phyloP scores from a whole-genome alignment of 2,113 vertebrate genomes.

The Nerophis ophidion region DNA sequence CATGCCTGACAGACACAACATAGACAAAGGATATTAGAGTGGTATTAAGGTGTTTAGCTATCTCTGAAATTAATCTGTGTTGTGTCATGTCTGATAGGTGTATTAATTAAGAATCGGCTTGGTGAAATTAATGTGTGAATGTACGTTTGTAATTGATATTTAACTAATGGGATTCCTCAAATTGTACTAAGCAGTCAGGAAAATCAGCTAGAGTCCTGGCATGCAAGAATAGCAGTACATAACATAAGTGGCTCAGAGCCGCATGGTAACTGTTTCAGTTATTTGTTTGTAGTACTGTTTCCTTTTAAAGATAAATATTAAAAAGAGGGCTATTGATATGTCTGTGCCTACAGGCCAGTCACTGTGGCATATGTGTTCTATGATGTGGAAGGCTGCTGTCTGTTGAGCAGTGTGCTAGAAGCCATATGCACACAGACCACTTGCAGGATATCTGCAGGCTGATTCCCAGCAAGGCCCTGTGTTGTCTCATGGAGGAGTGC shows the following conservation, averaged over 20 bases:
- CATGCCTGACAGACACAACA: too few species aligned
- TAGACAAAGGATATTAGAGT: too few species aligned
- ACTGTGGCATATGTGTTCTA: constrained; percentile 11
- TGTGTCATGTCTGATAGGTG: too few species aligned
- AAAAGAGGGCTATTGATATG: constrained; percentile 35
- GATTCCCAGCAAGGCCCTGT: constrained; percentile 63
- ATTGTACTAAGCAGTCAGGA: too few species aligned
- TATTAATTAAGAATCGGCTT: too few species aligned
- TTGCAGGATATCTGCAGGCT: constrained; percentile 52
- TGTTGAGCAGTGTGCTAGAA: constrained; percentile 39
- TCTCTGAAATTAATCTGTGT: too few species aligned
- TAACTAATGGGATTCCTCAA: too few species aligned
- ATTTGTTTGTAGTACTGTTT: neutral
- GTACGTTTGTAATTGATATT: too few species aligned
- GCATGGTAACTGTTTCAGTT: neutral
- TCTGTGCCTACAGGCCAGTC: constrained; percentile 17
- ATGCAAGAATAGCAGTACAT: neutral
- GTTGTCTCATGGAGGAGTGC: constrained; percentile 60
- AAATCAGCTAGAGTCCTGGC: neutral
- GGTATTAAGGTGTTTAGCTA: too few species aligned
- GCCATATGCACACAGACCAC: constrained; percentile 26
- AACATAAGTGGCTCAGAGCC: neutral
- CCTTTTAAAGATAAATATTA: neutral
- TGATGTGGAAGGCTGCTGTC: constrained; percentile 24
- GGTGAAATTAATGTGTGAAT: too few species aligned